Evolutionary conservation across 2,888 invertebrate genomes (phyloP), one percentile per base, ranked within the genome.

Genomic region (Amiota mariae): DNA sequence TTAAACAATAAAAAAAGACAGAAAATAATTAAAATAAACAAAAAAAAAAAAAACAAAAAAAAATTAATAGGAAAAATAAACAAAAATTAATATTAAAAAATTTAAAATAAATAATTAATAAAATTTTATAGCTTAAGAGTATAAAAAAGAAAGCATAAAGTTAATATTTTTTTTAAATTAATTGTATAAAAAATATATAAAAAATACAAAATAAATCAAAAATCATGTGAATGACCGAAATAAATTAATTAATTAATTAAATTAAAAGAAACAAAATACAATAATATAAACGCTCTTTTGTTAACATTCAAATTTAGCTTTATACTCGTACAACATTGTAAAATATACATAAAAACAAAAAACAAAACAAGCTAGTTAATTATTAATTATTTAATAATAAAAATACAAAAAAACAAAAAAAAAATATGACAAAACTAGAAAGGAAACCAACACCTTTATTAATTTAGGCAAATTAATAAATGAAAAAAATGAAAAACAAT

Each of bases 251-350:
- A 48, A 71, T 13, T 57, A 20, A 70, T 2, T 63, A 81, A 80
- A 83, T 82, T 72, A 84, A 72, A 77, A 80, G 80, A 84, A 80
- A 15, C 8, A 13, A n/a, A 15, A 57, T 20, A 15, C 18, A 57
- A 57, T 57, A 57, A 57, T 57, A 57, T 18, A 15, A 87, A 85
- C 83, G 87, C 88, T 88, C 88, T 87, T 88, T 88, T 88, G 88
- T 88, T 87, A 86, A 88, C 82, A 84, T 70, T 70, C 78, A 84
- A 85, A 80, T 81, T 81, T 85, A 84, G 86, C 86, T 84, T 84
- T 84, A 84, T 85, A 82, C 80, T 84, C 85, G 81, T 82, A 83
- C 36, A 4, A 36, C 47, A 71, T 85, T 85, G 85, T 84, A 84
- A 85, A 81, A 84, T 84, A 84, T 81, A 81, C 81, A 85, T 84